Evolutionary conservation across 2,888 invertebrate species (phyloP).

Genomic region (Cataglyphis cursor): DNA sequence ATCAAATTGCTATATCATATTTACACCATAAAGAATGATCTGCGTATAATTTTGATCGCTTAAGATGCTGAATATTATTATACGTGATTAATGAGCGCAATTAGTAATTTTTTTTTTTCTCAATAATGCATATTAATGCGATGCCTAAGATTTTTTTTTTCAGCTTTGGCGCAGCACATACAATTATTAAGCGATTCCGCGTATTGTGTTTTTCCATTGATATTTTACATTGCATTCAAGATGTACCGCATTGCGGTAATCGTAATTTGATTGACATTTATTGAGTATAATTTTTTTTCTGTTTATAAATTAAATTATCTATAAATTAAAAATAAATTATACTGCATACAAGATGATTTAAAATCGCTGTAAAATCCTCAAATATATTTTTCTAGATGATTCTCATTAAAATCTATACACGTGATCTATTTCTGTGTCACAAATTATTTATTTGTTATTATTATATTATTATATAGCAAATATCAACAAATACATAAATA

Average conservation of each 20-base stretch:
- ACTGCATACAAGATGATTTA: not conserved
- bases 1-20: not conserved
- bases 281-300: not conserved
- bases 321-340: not conserved
- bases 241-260: not conserved
- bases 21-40: not conserved
- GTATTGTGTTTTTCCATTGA: conserved; percentile 3
- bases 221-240: not conserved
- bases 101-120: not conserved
- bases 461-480: not conserved
- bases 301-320: not conserved
- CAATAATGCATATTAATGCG: not conserved
- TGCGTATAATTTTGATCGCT: not conserved
- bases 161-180: not conserved
- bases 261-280: not conserved
- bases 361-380: not conserved
- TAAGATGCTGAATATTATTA: not conserved
- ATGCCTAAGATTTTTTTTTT: not conserved
- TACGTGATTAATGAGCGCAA: not conserved
- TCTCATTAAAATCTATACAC: not conserved
- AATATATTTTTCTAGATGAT: not conserved
- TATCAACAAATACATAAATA: not conserved
- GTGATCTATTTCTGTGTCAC: not conserved
- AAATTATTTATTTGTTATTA: not conserved
- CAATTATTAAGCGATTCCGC: not conserved